Conservation (phyloP, 2,113 vertebrate species). For the Dendropsophus ebraccatus region DNA sequence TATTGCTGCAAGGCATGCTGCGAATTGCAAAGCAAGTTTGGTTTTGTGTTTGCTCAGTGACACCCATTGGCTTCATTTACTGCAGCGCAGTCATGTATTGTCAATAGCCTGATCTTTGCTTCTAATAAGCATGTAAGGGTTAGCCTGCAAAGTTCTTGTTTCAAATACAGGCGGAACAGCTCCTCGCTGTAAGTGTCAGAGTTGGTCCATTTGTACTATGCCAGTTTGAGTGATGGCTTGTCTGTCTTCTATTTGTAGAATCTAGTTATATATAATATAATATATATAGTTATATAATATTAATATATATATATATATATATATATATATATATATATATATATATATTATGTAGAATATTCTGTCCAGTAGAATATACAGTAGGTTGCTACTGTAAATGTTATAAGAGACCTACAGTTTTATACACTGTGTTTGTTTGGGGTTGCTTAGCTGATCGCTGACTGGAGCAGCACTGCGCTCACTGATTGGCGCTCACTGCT, state of each 20-base stretch:
- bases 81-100: slow-evolving; percentile 1
- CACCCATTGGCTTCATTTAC: not conserved
- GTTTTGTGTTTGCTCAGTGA: slow-evolving; percentile 13
- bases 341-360: not conserved
- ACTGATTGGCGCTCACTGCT: too few relatives aligned
- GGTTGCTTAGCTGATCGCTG: too few relatives aligned
- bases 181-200: not conserved
- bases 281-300: too few relatives aligned
- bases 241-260: too few relatives aligned
- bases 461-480: too few relatives aligned
- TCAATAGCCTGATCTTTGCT: not conserved
- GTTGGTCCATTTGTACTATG: not conserved
- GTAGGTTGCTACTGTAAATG: too few relatives aligned
- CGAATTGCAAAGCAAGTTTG: not conserved
- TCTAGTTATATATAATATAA: not conserved
- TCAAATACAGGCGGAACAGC: not conserved
- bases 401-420: too few relatives aligned
- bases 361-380: not conserved
- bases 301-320: not conserved
- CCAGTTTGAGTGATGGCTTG: not conserved
- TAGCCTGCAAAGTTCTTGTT: not conserved
- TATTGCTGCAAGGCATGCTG: slow-evolving; percentile 38
- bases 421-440: too few relatives aligned
- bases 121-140: slow-evolving; percentile 19
- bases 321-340: too few relatives aligned